A percentile compares a stretch with the other conserved stretches of the same genome.
These are phyloP conservation scores for Cremastobaeus sp. DNA, from an alignment of 2,888 invertebrate genomes.

Conservation along the genomic window DNA sequence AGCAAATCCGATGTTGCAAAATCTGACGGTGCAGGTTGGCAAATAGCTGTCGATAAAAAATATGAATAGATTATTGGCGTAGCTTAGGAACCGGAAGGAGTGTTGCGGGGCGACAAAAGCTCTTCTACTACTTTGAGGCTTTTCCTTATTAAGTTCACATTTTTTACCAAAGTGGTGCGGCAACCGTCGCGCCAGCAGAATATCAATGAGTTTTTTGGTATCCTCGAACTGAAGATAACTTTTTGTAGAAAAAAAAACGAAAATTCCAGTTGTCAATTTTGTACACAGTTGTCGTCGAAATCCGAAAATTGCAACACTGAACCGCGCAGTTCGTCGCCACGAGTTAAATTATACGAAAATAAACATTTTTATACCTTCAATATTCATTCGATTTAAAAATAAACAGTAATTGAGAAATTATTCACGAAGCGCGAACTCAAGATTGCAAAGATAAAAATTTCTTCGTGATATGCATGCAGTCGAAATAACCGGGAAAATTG, in stretches of 20 bases:
- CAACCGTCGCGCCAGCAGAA: constrained; percentile 69
- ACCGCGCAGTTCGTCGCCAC: too few species aligned
- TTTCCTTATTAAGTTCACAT: constrained; percentile 78
- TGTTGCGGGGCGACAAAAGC: constrained; percentile 69
- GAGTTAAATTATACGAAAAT: too few species aligned
- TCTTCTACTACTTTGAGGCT: constrained; percentile 73
- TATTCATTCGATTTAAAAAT: too few species aligned
- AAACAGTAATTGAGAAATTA: constrained; percentile 3
- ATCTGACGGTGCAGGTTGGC: constrained; percentile 34
- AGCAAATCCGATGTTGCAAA: constrained; percentile 21
- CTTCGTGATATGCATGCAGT: constrained; percentile 17
- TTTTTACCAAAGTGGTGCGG: constrained; percentile 76
- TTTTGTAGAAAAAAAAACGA: constrained; percentile 23
- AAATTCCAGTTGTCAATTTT: neutral
- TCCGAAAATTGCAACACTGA: too few species aligned
- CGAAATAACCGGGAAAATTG: constrained; percentile 19
- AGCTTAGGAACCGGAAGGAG: constrained; percentile 55
- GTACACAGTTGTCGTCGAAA: too few species aligned
- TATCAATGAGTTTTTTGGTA: constrained; percentile 74
- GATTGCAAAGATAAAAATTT: constrained; percentile 13
- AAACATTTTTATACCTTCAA: too few species aligned
- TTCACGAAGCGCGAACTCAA: constrained; percentile 1
- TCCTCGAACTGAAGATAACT: constrained; percentile 65
- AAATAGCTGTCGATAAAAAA: constrained; percentile 64
- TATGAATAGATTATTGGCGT: constrained; percentile 70